Evolutionary conservation across 2,888 invertebrate species (phyloP).

Genomic region (Choristoneura rosaceana): DNA sequence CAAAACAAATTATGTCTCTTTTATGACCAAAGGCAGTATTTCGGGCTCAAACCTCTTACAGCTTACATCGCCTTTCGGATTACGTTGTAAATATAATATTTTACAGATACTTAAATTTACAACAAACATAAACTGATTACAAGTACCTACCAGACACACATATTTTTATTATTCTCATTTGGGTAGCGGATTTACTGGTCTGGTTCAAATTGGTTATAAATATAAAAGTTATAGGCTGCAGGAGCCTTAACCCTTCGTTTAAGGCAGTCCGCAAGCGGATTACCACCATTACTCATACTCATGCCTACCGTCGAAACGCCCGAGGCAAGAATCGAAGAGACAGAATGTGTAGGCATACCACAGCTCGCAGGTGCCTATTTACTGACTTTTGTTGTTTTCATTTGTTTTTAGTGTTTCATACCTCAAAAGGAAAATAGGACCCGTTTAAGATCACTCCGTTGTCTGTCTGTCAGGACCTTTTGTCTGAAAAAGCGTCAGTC

Average conservation of each 20-base stretch:
- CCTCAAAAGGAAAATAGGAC: no score
- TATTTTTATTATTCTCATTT: slow-evolving; percentile 58
- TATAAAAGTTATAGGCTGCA: slow-evolving; percentile 74
- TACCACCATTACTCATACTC: slow-evolving; percentile 83
- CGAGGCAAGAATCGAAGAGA: slow-evolving; percentile 63
- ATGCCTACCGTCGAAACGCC: slow-evolving; percentile 80
- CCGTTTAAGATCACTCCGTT: no score
- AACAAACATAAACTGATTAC: slow-evolving; percentile 36
- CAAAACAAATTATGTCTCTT: neutral
- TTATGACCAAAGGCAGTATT: neutral
- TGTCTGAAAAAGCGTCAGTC: no score
- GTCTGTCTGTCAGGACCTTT: no score
- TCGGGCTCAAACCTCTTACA: neutral
- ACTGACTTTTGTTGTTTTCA: neutral
- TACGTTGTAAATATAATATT: slow-evolving; percentile 22
- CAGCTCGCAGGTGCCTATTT: slow-evolving; percentile 18
- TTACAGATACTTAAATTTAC: slow-evolving; percentile 22
- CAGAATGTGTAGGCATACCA: slow-evolving; percentile 62
- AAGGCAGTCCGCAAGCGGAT: slow-evolving; percentile 82
- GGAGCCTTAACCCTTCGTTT: slow-evolving; percentile 82
- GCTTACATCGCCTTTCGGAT: slow-evolving; percentile 17
- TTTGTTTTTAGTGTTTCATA: slow-evolving; percentile 1
- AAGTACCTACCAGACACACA: slow-evolving; percentile 11
- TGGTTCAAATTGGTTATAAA: slow-evolving; percentile 73
- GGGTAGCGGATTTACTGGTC: slow-evolving; percentile 64